Evolutionary conservation across 2,888 invertebrate genomes (phyloP), one percentile per base, ranked within the genome.

Genomic region (Rapana venosa): DNA sequence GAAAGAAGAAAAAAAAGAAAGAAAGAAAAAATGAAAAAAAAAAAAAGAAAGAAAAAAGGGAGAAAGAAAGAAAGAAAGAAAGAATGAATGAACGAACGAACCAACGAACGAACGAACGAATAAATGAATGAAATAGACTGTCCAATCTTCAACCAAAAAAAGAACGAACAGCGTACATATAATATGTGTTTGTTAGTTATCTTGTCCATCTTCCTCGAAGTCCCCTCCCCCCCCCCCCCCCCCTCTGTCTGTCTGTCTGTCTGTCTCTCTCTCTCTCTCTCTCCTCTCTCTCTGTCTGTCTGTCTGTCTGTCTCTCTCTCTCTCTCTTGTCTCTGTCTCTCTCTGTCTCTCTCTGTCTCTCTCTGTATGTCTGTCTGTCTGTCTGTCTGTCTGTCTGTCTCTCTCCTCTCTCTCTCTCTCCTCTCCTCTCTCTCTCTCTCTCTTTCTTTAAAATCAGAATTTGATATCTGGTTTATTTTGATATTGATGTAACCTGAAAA

Each of bases 351-450:
- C 30, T 77, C 30, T 32, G 32, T 32, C 20, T 70, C 30, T 20
- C 77, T 77, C 30, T 77, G 15, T 32, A 30, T 30, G 13, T 77
- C 0, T 30, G 32, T 13, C 20, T 30, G 8, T 77, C 77, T 30
- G 20, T 30, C 20, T 32, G 6, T 77, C 30, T 70, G 15, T 70
- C 15, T 70, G 15, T 70, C 5, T 70, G 15, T 70, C 70, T 70
- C 11, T 70, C 70, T 70, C 70, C 70, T 70, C 70, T 70, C 70
- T 70, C 70, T 70, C 70, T 70, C 70, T 70, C 70, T 70, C 70
- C n/a, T 58, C 58, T 58, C 15, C 15, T 8, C 11, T 22, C 70
- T 22, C 70, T 70, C 70, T 70, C 70, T 70, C 11, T 70, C 26
- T 70, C 58, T 58, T 8, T 58, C 58, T 15, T 15, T 15, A 58